phyloP scores from a whole-genome alignment of 2,797 vertebrate genomes.

The Phataginus tricuspis region DNA sequence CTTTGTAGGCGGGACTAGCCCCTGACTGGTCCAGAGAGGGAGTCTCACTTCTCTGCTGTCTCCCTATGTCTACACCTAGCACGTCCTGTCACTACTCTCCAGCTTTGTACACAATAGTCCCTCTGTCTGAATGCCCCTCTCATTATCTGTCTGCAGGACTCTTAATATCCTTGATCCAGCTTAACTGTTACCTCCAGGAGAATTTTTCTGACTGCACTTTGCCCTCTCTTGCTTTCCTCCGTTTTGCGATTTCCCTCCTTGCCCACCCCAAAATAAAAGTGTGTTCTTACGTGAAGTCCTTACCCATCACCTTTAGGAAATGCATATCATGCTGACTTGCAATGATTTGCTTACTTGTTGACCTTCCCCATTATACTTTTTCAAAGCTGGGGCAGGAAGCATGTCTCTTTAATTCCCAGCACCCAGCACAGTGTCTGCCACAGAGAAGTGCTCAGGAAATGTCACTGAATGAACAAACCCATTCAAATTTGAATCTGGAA shows the following conservation, averaged over 20 bases:
- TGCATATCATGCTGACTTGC: neutral
- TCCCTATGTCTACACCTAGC: neutral
- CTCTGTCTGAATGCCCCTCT: neutral
- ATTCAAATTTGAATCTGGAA: constrained; percentile 15
- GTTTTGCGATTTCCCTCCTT: neutral
- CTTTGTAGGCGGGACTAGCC: too few species aligned
- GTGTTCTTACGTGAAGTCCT: neutral
- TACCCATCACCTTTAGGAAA: neutral
- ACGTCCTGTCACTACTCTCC: neutral
- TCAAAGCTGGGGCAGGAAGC: neutral
- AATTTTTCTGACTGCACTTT: neutral
- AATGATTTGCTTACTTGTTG: neutral
- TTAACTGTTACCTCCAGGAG: neutral
- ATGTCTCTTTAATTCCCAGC: neutral
- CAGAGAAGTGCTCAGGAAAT: neutral
- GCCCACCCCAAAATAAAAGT: neutral
- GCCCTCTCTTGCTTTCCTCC: neutral
- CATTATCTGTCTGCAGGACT: constrained; percentile 7
- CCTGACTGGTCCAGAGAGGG: neutral
- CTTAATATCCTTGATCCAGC: neutral
- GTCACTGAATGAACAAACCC: neutral
- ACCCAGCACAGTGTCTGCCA: neutral
- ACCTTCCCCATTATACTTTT: neutral
- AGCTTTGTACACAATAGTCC: neutral
- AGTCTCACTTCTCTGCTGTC: neutral